Evolutionary conservation across 2,888 invertebrate genomes (phyloP).

Genomic region (Strigamia crassipes): DNA sequence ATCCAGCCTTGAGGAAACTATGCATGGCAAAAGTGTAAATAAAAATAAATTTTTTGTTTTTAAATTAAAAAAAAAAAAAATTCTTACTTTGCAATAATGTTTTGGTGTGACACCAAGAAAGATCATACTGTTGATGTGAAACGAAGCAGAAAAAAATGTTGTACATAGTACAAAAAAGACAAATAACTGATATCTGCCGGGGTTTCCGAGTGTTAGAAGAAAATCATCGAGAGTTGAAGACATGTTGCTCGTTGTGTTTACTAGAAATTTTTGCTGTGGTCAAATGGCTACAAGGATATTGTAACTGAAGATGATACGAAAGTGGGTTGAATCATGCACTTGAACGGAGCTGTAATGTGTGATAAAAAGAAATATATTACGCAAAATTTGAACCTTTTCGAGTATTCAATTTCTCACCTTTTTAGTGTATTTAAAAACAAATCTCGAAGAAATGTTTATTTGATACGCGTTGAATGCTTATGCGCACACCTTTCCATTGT

Average conservation of each 20-base stretch:
- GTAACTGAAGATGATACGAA: background rate
- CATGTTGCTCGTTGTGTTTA: background rate
- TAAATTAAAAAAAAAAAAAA: no score
- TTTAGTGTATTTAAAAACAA: background rate
- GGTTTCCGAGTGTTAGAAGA: slow-evolving; percentile 19
- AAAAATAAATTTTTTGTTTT: no score
- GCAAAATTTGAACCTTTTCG: background rate
- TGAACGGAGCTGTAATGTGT: background rate
- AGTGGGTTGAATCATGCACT: background rate
- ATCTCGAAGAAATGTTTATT: background rate
- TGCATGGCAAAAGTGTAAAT: background rate
- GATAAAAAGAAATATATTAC: background rate
- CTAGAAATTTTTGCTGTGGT: background rate
- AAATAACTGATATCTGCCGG: slow-evolving; percentile 41
- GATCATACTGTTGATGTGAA: slow-evolving; percentile 33
- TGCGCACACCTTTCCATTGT: background rate
- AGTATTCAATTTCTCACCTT: slow-evolving; percentile 13
- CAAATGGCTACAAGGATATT: background rate
- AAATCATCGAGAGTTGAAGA: slow-evolving; percentile 24
- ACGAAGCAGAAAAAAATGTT: slow-evolving; percentile 15
- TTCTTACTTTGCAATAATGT: slow-evolving; percentile 44
- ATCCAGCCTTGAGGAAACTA: background rate
- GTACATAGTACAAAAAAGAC: slow-evolving; percentile 19
- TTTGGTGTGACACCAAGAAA: slow-evolving; percentile 7
- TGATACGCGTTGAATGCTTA: background rate